Evolutionary conservation across 2,113 vertebrate species (phyloP), one percentile per base, ranked within the genome.

Genomic region (Ailurus styani): DNA sequence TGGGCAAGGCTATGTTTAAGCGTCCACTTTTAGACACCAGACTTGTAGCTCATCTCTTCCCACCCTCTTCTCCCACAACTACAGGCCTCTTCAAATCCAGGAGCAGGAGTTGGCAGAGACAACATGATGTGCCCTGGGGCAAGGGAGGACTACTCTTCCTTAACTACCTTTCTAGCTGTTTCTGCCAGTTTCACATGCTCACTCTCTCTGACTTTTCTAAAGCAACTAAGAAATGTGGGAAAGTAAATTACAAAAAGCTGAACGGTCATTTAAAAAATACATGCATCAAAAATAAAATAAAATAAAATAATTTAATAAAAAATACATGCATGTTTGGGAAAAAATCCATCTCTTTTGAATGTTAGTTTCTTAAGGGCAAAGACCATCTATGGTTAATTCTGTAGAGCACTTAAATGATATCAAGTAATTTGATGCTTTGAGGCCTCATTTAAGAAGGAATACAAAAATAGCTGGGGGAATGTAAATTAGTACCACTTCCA

Each of bases 1-100:
- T 91, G 42, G 79, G 62, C 18, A 87, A 96, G 60, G 42, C 29
- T 93, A 29, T 96, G 68, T 95, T 96, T 97, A 97, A 96, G 64
- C 55, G 87, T 97, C 93, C 1, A 84, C 66, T 96, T 97, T 97
- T 96, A 96, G 95, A 96, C 54, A 96, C 54, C 45, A 87, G 72
- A 79, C 47, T 93, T 95, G 47, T 17, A 70, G 66, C 47, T 77
- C 81, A 13, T 79, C 52, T n/a, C 8, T 87, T 54, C 17, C 83
- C 4, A 40, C 78, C 18, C 84, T 91, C 37, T 20, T 40, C 15
- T 87, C 25, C 42, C 25, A 77, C n/a, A 94, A 25, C 55, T 23
- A 21, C 17, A 10, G 29, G n/a, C 60, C 18, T 77, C 72, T 77
- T 57, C 45, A 66, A 95, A 70, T n/a, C 62, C 81, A 45, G 79